A percentile compares a stretch with the other conserved stretches of the same genome.
phyloP scores from a whole-genome alignment of 2,888 invertebrate genomes.

The Andrena fulva region DNA sequence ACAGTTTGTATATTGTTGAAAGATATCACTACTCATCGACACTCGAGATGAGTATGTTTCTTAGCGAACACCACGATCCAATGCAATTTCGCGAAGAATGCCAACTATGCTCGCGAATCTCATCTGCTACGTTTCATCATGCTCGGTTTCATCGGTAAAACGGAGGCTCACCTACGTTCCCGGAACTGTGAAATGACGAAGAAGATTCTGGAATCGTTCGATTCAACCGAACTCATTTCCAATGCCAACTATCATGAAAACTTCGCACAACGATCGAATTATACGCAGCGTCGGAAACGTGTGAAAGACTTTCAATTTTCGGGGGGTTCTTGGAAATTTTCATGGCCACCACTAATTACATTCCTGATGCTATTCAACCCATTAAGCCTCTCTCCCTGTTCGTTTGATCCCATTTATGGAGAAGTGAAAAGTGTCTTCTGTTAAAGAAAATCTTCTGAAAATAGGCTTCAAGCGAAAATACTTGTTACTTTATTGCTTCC shows the following conservation, averaged over 20 bases:
- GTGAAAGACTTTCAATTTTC: conserved; percentile 21
- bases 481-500: too few species aligned
- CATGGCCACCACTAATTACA: conserved; percentile 31
- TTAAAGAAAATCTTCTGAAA: background rate
- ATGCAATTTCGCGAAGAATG: conserved; percentile 32
- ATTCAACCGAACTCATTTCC: conserved; percentile 6
- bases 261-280: background rate
- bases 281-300: background rate
- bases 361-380: conserved; percentile 24
- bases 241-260: background rate
- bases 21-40: background rate
- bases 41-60: background rate
- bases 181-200: conserved; percentile 14
- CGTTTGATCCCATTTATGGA: background rate
- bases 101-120: conserved; percentile 19
- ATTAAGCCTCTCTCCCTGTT: background rate
- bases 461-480: background rate
- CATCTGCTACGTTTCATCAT: conserved; percentile 22
- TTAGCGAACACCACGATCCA: background rate
- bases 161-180: conserved; percentile 25
- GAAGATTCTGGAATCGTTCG: conserved; percentile 2
- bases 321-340: conserved; percentile 33
- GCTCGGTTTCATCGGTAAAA: conserved; percentile 6
- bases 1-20: background rate
- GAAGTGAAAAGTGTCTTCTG: background rate